phyloP scores from a whole-genome alignment of 2,888 invertebrate species.

The Hydrotaea cyrtoneurina region DNA sequence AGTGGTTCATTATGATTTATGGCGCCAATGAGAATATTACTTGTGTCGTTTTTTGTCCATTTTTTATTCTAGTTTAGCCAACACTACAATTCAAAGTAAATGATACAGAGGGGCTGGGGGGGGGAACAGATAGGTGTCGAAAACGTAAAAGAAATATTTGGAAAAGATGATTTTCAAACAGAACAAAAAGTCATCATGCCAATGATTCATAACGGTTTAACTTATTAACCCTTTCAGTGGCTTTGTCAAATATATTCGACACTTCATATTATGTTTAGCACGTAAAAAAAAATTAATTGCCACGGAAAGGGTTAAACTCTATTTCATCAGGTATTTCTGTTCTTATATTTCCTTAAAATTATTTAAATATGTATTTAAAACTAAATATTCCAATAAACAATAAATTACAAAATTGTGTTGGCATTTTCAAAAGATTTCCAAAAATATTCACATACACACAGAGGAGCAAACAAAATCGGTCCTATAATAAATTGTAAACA shows the following conservation, averaged over 20 bases:
- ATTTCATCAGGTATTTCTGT: too few relatives aligned
- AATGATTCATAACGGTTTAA: too few relatives aligned
- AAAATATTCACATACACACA: too few relatives aligned
- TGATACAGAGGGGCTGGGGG: background rate
- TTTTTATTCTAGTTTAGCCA: conserved; percentile 20
- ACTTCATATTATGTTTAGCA: too few relatives aligned
- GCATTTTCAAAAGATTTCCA: background rate
- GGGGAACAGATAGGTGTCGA: background rate
- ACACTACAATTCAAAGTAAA: background rate
- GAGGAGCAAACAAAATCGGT: background rate
- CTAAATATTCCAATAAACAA: conserved; percentile 4
- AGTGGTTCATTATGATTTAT: conserved; percentile 65
- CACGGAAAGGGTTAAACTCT: too few relatives aligned
- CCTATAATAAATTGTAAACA: conserved; percentile 30
- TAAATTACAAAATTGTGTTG: background rate
- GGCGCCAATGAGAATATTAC: conserved; percentile 55
- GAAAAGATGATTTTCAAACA: too few relatives aligned
- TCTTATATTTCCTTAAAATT: background rate
- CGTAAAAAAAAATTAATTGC: too few relatives aligned
- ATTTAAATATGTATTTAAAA: conserved; percentile 1
- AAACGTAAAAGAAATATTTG: background rate
- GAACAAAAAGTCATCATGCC: too few relatives aligned
- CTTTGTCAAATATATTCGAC: too few relatives aligned
- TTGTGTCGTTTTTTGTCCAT: conserved; percentile 19
- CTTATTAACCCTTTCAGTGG: too few relatives aligned